Base-by-base conservation (phyloP, 2,797 vertebrate genomes). In the Rhynchonycteris naso region DNA sequence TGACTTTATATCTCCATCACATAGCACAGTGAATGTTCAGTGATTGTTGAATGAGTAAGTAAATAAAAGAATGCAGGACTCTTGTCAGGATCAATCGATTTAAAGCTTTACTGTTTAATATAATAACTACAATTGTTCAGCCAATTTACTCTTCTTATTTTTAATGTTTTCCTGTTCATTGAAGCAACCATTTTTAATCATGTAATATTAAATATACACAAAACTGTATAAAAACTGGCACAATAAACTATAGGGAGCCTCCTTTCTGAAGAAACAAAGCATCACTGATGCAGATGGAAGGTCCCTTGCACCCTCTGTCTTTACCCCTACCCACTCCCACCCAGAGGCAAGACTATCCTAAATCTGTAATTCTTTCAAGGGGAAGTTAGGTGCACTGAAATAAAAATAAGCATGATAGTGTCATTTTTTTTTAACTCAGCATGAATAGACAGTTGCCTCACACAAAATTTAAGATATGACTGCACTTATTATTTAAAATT, bases 21-120 rank as follows among this genome's bases (percentile, higher is more conserved):
- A 72, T 12, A 88, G 24, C 26, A 78, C 12, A 86, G 22, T 47
- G 47, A 86, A 52, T 81, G 10, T 22, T 74, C 33, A 61, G 52
- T 68, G 18, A 74, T 33, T 90, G 50, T 21, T 88, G 28, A 90
- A 69, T 68, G 22, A 93, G 61, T 58, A 56, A 54, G 52, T 91
- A 16, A 91, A 90, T 75, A 18, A 82, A 68, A 75, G 81, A 90
- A 92, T 56, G 38, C 56, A 93, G 1, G 28, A 88, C 58, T 89
- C 82, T 58, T 58, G 5, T 92, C 38, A 68, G 24, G 24, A 86
- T 58, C 74, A 19, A 8, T 35, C n/a, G 4, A 69, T 50, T 50
- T 95, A 83, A 95, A 87, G 69, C 33, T 68, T 78, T 88, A 82
- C 28, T 26, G 72, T 52, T 91, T 52, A 87, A 92, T 33, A 66